Evolutionary conservation across 30 jellyfish, hydroid and myxozoan species (phyloP), one percentile per base, ranked within the genome.

Genomic region (Calvadosia cruxmelitensis): DNA sequence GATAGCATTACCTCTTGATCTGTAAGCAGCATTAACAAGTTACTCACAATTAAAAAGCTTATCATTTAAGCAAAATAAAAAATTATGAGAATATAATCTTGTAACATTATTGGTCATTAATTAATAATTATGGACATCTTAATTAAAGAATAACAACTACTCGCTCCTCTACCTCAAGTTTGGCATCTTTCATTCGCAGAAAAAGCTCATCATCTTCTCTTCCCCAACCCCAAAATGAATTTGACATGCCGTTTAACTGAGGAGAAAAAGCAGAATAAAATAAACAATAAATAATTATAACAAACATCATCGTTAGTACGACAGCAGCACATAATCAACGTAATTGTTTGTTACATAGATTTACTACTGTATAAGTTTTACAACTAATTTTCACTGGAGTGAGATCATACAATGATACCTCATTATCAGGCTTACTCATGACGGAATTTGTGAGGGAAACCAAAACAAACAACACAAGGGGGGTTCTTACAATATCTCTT

Each of bases 151-250:
- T n/a, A 3, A n/a, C 23, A 1, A 34, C 2, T 31, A 48, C 25
- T 30, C 49, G 27, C 27, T 1, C 64, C 29, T 35, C 27, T 73
- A 89, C 98, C 93, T 62, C 49, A 36, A 66, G 73, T 3, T 93
- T 93, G 34, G 92, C 84, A 15, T 89, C 98, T 1, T 57, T 52
- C 63, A 89, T 89, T 71, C 98, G 62, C 87, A 81, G 34, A 71
- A 73, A 89, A 33, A 89, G 68, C 33, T 91, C 99, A 68, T 91
- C 99, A 73, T 91, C 99, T 53, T 91, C 99, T 49, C 99, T 52
- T 15, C 99, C 99, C 99, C 99, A 91, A 26, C 99, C 99, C 99
- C 99, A 91, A 63, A 82, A 91, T 48, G 33, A 76, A 50, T 83
- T 91, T 31, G 99, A 91, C 63, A 91, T 69, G 31, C 99, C 99